A percentile compares a stretch with the other conserved stretches of the same genome.
Evolutionary conservation across 1,140 invertebrate genomes (phyloP).

Genomic region (Kradibia gibbosae): DNA sequence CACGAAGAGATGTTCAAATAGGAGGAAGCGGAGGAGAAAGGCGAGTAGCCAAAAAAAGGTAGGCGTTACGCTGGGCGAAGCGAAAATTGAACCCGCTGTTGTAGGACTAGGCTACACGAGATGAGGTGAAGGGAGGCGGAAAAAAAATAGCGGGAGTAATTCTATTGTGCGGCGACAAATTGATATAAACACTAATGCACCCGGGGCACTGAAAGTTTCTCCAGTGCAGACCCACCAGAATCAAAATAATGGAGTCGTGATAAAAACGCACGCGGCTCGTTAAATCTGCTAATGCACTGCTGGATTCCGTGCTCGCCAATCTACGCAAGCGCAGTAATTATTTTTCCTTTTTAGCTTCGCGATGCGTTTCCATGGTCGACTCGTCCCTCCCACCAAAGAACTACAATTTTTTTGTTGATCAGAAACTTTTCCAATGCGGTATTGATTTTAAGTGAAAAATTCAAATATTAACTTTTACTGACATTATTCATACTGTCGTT

Average conservation of each 20-base stretch:
- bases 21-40: no score
- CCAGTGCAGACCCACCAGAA: conserved; percentile 50
- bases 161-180: conserved; percentile 56
- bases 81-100: background rate
- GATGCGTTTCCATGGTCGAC: background rate
- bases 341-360: conserved; percentile 31
- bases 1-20: no score
- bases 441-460: no score
- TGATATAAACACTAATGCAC: conserved; percentile 64
- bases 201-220: conserved; percentile 58
- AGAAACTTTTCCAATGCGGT: no score
- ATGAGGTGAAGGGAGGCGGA: conserved; percentile 13
- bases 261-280: conserved; percentile 57
- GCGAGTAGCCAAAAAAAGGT: no score
- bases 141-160: conserved; percentile 54
- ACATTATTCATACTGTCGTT: no score
- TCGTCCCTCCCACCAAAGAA: background rate
- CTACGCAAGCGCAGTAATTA: conserved; percentile 13
- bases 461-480: no score
- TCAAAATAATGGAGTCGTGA: conserved; percentile 63
- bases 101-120: conserved; percentile 45
- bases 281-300: conserved; percentile 65
- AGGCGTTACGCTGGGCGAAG: no score
- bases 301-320: conserved; percentile 3
- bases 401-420: no score